Evolutionary conservation across 2,888 invertebrate species (phyloP).

Genomic region (Oscheius sp.): DNA sequence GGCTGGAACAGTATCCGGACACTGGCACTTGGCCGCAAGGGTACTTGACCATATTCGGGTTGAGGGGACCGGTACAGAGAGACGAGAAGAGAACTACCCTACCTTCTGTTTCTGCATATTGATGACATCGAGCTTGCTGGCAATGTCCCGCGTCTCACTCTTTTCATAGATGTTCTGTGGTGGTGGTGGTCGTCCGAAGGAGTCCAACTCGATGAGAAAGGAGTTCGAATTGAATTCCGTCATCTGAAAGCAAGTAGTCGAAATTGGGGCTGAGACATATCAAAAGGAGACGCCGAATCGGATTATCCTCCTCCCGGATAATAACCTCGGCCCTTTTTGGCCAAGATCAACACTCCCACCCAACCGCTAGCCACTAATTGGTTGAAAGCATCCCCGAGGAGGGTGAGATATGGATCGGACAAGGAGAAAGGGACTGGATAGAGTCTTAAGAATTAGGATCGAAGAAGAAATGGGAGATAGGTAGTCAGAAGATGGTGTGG

Average conservation of each 20-base stretch:
- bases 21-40: slow-evolving; percentile 10
- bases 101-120: slow-evolving; percentile 34
- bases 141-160: slow-evolving; percentile 22
- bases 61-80: slow-evolving; percentile 8
- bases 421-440: too few relatives aligned
- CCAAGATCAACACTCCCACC: too few relatives aligned
- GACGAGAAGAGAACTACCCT: neutral
- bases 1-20: slow-evolving; percentile 12
- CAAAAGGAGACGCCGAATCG: slow-evolving; percentile 23
- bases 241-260: slow-evolving; percentile 23
- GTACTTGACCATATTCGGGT: slow-evolving; percentile 29
- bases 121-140: slow-evolving; percentile 33
- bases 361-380: too few relatives aligned
- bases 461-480: too few relatives aligned
- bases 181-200: slow-evolving; percentile 38
- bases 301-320: slow-evolving; percentile 23
- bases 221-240: slow-evolving; percentile 39
- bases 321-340: slow-evolving; percentile 22
- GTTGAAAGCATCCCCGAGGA: too few relatives aligned
- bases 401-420: too few relatives aligned
- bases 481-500: too few relatives aligned
- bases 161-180: slow-evolving; percentile 35
- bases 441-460: too few relatives aligned
- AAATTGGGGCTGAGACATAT: neutral
- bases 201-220: slow-evolving; percentile 38